Percentiles rank a stretch among this genome's conserved stretches.
Conservation (phyloP, 2,888 invertebrate genomes). For the Pseudococcus viburni region DNA sequence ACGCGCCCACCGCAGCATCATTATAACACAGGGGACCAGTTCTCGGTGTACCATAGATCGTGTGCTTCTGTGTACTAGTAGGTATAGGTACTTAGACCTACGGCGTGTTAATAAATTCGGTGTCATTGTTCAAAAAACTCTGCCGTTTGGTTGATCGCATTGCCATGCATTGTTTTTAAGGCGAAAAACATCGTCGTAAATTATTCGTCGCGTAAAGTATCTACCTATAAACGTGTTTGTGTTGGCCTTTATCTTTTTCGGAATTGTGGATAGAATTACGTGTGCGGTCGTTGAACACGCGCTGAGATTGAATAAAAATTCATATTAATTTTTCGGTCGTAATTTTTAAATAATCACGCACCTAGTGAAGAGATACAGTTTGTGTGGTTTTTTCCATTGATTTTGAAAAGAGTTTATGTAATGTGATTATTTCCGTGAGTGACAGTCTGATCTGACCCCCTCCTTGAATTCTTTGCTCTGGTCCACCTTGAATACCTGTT, state of each 20-base stretch:
- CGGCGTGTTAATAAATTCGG: slow-evolving; percentile 42
- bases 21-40: neutral
- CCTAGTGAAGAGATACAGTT: neutral
- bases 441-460: neutral
- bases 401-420: neutral
- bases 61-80: neutral
- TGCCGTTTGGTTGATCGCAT: slow-evolving; percentile 29
- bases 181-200: slow-evolving; percentile 27
- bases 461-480: neutral
- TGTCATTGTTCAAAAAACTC: slow-evolving; percentile 36
- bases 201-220: slow-evolving; percentile 12
- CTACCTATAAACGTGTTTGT: neutral
- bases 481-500: neutral
- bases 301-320: slow-evolving; percentile 29
- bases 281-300: slow-evolving; percentile 37
- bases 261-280: neutral
- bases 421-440: neutral
- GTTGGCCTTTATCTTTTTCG: neutral
- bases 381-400: neutral
- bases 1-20: slow-evolving; percentile 1
- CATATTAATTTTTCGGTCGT: slow-evolving; percentile 35
- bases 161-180: slow-evolving; percentile 19
- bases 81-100: neutral
- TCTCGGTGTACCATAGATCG: neutral
- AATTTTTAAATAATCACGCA: slow-evolving; percentile 41